A percentile compares a stretch with the other conserved stretches of the same genome.
These are phyloP conservation scores for Larimichthys crocea DNA, from an alignment of 2,113 vertebrate genomes.

Conservation along the genomic window DNA sequence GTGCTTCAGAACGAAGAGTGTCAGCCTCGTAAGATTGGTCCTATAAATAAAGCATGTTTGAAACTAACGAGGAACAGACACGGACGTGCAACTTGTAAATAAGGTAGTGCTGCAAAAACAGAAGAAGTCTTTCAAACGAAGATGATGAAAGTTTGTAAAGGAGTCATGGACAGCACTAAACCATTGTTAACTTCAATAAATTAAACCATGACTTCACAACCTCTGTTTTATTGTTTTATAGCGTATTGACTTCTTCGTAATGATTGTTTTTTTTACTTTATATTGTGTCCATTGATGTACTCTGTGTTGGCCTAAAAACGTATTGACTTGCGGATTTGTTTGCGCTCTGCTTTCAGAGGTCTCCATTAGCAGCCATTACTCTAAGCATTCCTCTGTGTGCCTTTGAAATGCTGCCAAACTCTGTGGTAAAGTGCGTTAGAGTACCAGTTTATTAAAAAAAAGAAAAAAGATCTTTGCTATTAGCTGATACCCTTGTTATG, in stretches of 20 bases:
- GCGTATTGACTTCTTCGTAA: background rate
- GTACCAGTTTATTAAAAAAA: background rate
- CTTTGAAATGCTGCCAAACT: constrained; percentile 5
- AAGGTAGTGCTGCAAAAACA: background rate
- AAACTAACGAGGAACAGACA: background rate
- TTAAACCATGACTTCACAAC: background rate
- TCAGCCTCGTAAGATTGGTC: background rate
- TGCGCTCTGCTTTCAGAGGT: background rate
- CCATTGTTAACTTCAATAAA: constrained; percentile 1
- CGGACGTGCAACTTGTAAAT: background rate
- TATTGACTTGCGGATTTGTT: background rate
- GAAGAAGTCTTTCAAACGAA: constrained; percentile 14
- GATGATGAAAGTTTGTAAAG: constrained; percentile 18
- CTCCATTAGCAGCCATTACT: constrained; percentile 12
- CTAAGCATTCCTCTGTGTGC: background rate
- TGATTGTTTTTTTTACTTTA: background rate
- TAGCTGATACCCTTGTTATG: too few species aligned
- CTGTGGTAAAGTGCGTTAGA: background rate
- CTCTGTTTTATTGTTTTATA: background rate
- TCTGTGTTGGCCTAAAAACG: background rate
- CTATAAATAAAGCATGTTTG: constrained; percentile 27
- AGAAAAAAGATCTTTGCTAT: too few species aligned
- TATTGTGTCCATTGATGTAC: background rate
- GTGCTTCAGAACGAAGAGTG: background rate
- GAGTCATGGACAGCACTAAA: background rate